Evolutionary conservation across 1,140 invertebrate species (phyloP), one percentile per base, ranked within the genome.

Genomic region (Lordiphosa mommai): DNA sequence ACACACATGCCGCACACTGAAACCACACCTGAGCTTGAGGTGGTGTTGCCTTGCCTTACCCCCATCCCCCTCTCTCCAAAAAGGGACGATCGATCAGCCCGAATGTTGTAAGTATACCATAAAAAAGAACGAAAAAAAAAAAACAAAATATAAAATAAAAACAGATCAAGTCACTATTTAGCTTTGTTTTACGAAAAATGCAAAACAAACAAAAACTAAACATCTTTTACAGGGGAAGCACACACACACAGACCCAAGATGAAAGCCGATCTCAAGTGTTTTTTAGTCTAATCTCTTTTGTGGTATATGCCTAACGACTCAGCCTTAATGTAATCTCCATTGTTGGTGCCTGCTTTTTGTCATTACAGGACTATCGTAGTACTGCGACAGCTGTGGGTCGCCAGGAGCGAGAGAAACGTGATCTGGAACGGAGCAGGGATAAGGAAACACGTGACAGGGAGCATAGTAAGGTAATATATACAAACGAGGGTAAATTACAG

Each of bases 71-170:
- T 5, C 20, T 6, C 5, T 6, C 1, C 20, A 52, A 17, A 59
- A 36, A 27, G 13, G 30, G 43, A 46, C 20, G 34, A 51, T 48
- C 61, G 46, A 66, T 29, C 29, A 51, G 61, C 43, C 57, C 52
- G 63, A 58, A 58, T 49, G 63, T 66, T 49, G 63, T 66, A 52
- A 66, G 63, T 66, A 66, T 66, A 61, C n/a, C 33, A 63, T 36
- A 40, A 51, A 61, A 37, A 23, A 23, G 0, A 17, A 17, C 13
- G 52, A 61, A 33, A 33, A 49, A 41, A 41, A 52, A 16, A 14
- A 29, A 47, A 56, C 33, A 36, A 13, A 46, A 30, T n/a, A 33
- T 46, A 59, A 32, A 17, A 17, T n/a, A n/a, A n/a, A n/a, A n/a
- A n/a, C n/a, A n/a, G n/a, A n/a, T n/a, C n/a, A n/a, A n/a, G n/a